A percentile compares a stretch with the other conserved stretches of the same genome.
Conservation (phyloP, 2,113 vertebrate genomes). For the Bos taurus region DNA sequence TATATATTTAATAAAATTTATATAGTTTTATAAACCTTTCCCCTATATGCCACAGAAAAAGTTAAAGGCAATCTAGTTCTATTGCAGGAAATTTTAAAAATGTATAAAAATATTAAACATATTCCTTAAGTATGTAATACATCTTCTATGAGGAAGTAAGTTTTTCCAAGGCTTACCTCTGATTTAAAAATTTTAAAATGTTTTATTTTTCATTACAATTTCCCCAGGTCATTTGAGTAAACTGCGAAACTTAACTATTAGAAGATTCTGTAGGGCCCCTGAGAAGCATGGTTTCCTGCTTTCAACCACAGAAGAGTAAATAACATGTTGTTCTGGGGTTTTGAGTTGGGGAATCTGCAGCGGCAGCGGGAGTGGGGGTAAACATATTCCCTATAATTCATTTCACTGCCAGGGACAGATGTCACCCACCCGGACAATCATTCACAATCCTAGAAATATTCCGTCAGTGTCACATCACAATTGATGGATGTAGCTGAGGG, state of each 20-base stretch:
- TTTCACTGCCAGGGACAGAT: slow-evolving; percentile 77
- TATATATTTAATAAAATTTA: not conserved
- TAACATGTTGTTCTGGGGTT: slow-evolving; percentile 10
- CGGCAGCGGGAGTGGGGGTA: not conserved
- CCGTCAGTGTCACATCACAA: slow-evolving; percentile 80
- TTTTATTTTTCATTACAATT: not conserved
- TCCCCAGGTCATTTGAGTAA: not conserved
- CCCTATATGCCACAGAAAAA: not conserved
- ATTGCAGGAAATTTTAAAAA: not conserved
- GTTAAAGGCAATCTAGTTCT: slow-evolving; percentile 21
- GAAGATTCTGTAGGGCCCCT: not conserved
- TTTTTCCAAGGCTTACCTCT: not conserved
- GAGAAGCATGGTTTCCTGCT: not conserved
- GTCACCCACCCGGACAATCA: slow-evolving; percentile 73
- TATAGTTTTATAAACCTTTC: not conserved
- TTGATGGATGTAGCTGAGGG: slow-evolving; percentile 86
- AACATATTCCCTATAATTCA: slow-evolving; percentile 29
- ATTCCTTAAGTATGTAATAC: slow-evolving; percentile 2
- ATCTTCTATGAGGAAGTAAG: slow-evolving; percentile 9
- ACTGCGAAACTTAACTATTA: not conserved
- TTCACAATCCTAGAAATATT: slow-evolving; percentile 81
- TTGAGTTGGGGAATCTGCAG: slow-evolving; percentile 34
- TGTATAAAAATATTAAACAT: not conserved
- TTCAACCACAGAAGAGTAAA: slow-evolving; percentile 24
- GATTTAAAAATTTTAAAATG: not conserved